A percentile compares a stretch with the other conserved stretches of the same genome.
phyloP scores from a whole-genome alignment of 1,140 invertebrate genomes.

The Apis dorsata region DNA sequence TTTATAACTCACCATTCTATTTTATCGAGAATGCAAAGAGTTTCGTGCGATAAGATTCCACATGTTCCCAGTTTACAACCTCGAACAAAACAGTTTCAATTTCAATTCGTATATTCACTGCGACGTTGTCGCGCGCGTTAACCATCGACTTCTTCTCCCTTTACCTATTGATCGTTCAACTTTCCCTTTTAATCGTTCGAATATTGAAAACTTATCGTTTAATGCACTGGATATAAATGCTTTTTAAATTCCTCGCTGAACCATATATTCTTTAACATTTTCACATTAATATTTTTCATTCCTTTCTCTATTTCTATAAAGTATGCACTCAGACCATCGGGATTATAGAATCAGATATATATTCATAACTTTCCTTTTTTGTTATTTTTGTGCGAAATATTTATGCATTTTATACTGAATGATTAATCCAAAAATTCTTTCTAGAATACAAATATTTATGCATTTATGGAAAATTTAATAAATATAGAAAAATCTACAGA shows the following conservation, averaged over 20 bases:
- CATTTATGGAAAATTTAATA: too few relatives aligned
- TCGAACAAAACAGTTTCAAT: conserved; percentile 5
- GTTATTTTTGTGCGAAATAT: too few relatives aligned
- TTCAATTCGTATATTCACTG: background rate
- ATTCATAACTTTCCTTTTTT: background rate
- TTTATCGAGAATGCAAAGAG: conserved; percentile 9
- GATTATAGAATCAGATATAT: background rate
- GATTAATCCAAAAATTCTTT: too few relatives aligned
- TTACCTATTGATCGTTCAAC: background rate
- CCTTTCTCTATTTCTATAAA: background rate
- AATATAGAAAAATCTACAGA: too few relatives aligned
- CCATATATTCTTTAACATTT: background rate
- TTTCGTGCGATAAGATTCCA: conserved; percentile 9
- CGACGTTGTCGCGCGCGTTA: background rate
- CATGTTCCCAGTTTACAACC: background rate
- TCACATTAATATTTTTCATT: background rate
- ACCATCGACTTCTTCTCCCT: background rate
- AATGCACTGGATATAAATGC: too few relatives aligned
- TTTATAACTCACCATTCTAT: background rate
- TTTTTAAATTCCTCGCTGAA: background rate
- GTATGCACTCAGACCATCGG: background rate
- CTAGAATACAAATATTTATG: too few relatives aligned
- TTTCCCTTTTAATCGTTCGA: conserved; percentile 2
- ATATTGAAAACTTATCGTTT: background rate
- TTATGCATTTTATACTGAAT: too few relatives aligned